A percentile compares a stretch with the other conserved stretches of the same genome.
These are phyloP conservation scores for Platichthys stellatus DNA, from an alignment of 2,113 vertebrate genomes.

Conservation along the genomic window DNA sequence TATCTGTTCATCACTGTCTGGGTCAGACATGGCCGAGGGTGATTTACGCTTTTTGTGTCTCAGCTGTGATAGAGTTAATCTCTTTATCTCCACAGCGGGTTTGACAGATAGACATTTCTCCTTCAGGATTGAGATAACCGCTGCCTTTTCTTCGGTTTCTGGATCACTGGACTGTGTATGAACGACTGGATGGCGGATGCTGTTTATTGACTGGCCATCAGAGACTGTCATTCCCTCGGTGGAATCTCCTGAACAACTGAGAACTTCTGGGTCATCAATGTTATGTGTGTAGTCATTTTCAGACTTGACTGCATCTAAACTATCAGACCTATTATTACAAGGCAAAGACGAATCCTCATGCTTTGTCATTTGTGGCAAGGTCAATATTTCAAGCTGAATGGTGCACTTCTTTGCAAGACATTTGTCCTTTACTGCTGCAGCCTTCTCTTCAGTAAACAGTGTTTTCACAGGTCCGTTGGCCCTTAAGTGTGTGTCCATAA, in stretches of 20 bases:
- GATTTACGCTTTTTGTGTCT: background rate
- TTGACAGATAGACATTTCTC: slow-evolving; percentile 32
- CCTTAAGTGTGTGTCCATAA: slow-evolving; percentile 6
- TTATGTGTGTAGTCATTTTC: background rate
- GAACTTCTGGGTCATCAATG: background rate
- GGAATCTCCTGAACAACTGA: background rate
- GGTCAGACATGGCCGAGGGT: background rate
- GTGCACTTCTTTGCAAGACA: slow-evolving; percentile 11
- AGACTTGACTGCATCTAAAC: background rate
- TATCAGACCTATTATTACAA: background rate
- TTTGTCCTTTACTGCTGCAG: background rate
- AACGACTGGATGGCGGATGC: background rate
- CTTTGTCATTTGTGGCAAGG: background rate
- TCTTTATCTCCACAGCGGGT: slow-evolving; percentile 28
- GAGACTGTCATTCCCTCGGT: background rate
- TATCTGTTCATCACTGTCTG: slow-evolving; percentile 11
- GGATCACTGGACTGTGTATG: background rate
- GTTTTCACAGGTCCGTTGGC: background rate
- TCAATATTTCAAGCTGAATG: background rate
- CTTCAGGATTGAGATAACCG: background rate
- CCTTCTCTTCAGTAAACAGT: background rate
- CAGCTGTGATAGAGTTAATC: background rate
- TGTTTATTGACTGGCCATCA: background rate
- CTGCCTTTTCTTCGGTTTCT: background rate
- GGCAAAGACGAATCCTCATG: background rate